Conservation (phyloP, 2,113 vertebrate genomes). For the Elephantulus edwardii region DNA sequence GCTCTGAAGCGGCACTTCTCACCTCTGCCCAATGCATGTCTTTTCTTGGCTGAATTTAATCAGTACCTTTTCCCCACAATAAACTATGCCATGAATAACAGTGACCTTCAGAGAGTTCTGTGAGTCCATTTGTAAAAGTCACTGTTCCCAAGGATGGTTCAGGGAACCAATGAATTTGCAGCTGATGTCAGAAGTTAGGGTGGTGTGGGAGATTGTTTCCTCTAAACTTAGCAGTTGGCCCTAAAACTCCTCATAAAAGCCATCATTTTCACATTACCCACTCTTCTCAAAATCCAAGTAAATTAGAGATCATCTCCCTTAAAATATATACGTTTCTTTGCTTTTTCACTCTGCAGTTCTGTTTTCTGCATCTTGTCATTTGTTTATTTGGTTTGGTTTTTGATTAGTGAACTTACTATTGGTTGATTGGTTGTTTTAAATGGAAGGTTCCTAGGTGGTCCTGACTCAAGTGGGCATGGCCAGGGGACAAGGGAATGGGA, state of each 20-base stretch:
- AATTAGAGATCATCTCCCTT: neutral
- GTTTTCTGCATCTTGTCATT: neutral
- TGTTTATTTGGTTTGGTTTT: neutral
- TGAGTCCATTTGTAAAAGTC: neutral
- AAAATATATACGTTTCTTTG: neutral
- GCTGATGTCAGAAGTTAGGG: no score
- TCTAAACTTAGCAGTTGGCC: no score
- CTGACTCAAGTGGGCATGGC: no score
- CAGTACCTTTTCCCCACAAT: neutral
- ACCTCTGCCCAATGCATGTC: neutral
- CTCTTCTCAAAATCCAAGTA: slow-evolving; percentile 34
- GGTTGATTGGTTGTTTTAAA: no score
- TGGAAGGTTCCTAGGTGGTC: no score
- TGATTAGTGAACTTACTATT: no score
- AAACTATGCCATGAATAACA: neutral
- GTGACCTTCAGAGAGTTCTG: neutral
- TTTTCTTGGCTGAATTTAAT: neutral
- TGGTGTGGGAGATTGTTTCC: no score
- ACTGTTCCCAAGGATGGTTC: neutral
- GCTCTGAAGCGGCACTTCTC: neutral
- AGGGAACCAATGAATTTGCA: neutral
- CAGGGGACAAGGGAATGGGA: no score
- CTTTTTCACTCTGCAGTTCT: neutral
- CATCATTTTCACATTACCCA: slow-evolving; percentile 25
- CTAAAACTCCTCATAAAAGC: no score